Base-by-base conservation (phyloP, 2,888 invertebrate genomes). In the Trissonchulus sp. region DNA sequence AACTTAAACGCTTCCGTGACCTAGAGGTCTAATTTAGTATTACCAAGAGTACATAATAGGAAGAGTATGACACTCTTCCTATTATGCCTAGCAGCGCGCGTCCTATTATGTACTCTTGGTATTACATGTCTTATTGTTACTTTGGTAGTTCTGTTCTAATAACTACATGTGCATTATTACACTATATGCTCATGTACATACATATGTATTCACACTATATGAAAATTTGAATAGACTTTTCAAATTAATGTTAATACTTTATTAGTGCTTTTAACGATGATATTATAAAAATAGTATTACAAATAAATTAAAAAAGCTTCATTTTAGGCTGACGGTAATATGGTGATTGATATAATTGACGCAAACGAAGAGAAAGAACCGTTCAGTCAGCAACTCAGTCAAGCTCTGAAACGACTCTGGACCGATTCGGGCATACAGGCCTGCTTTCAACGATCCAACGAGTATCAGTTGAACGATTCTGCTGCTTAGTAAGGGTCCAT, bases 301-400 rank as follows among this genome's bases (percentile, higher is more conserved):
- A n/a, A n/a, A n/a, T n/a, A n/a, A n/a, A n/a, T n/a, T n/a, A n/a
- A n/a, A n/a, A n/a, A n/a, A n/a, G n/a, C n/a, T n/a, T n/a, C n/a
- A 60, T 78, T 80, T 48, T 77, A 84, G 83, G 74, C 79, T 86
- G 99, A 99, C 88, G 96, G 97, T 83, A 99, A 99, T 60, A 60
- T 60, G 18, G n/a, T 60, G 18, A 23, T 23, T n/a, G 60, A 60
- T 23, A 60, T 60, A 23, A 98, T 48, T 48, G 48, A 48, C 48
- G 48, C 48, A 23, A 48, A 48, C 48, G 68, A 65, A 28, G 68
- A 65, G 33, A 65, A 30, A n/a, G 68, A 65, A 34, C 68, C 68
- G 8, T 65, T 65, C 35, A 33, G 8, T 33, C 33, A 65, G n/a
- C 33, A 65, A 28, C 8, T 65, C 35, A 30, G 31, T 34, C 33